These are phyloP conservation scores for Sycophaga agraensis DNA, from an alignment of 1,140 invertebrate species.

Conservation along the genomic window DNA sequence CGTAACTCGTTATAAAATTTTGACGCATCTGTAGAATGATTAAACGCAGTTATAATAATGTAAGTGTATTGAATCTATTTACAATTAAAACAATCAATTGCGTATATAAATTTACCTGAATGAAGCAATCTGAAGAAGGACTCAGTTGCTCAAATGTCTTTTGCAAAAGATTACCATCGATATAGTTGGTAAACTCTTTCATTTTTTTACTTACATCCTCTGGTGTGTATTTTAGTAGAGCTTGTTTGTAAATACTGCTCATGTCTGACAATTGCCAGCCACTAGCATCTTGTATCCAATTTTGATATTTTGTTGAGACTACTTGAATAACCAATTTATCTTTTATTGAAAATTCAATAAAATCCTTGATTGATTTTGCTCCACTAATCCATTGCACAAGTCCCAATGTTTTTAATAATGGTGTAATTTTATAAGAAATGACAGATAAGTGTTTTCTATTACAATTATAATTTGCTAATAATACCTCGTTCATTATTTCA, in stretches of 20 bases:
- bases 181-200: conserved; percentile 40
- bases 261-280: background rate
- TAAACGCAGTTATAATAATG: background rate
- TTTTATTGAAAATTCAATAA: conserved; percentile 51
- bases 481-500: conserved; percentile 69
- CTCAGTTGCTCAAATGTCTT: conserved; percentile 62
- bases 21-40: conserved; percentile 54
- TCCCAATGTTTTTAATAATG: conserved; percentile 63
- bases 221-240: conserved; percentile 37
- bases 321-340: background rate
- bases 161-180: conserved; percentile 47
- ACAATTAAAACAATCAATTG: background rate
- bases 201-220: conserved; percentile 46
- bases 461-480: conserved; percentile 53
- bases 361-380: conserved; percentile 61
- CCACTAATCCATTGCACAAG: conserved; percentile 72
- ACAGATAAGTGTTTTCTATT: conserved; percentile 56
- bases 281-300: conserved; percentile 38
- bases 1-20: conserved; percentile 63
- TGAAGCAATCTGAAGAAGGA: conserved; percentile 61
- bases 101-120: background rate
- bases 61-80: background rate
- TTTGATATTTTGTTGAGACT: conserved; percentile 18
- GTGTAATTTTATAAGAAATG: conserved; percentile 64
- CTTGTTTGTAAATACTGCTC: conserved; percentile 37